Evolutionary conservation across 2,888 invertebrate species (phyloP).

Genomic region (Eilema griseolum): DNA sequence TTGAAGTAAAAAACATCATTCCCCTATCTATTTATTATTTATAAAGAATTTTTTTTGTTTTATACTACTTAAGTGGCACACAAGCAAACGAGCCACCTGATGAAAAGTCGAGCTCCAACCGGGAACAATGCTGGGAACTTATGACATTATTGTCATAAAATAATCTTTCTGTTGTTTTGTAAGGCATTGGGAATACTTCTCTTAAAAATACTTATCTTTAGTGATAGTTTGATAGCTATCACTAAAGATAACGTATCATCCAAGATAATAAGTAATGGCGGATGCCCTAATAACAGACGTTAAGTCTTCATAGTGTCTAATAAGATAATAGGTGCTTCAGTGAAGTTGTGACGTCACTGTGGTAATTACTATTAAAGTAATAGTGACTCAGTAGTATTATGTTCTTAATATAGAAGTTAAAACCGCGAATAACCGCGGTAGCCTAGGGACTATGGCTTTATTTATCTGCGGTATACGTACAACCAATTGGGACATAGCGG

Average conservation of each 20-base stretch:
- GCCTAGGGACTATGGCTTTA: no score
- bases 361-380: not conserved
- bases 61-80: no score
- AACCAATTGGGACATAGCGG: no score
- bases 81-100: no score
- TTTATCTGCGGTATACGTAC: no score
- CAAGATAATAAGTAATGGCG: slow-evolving; percentile 35
- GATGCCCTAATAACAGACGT: not conserved
- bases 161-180: not conserved
- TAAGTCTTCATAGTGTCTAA: not conserved
- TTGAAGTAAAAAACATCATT: no score
- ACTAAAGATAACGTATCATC: slow-evolving; percentile 48
- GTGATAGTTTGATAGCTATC: slow-evolving; percentile 41
- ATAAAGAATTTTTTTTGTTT: no score
- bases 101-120: no score
- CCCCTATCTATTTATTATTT: no score
- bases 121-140: no score
- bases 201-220: slow-evolving; percentile 30
- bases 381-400: not conserved
- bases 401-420: not conserved
- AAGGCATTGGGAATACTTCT: slow-evolving; percentile 3
- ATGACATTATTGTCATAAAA: no score
- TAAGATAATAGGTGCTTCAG: not conserved
- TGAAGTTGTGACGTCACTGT: not conserved
- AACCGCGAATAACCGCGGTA: no score